A percentile compares a stretch with the other conserved stretches of the same genome.
Evolutionary conservation across 1,140 invertebrate genomes (phyloP).

Genomic region (Pygmarrhopalites habei): DNA sequence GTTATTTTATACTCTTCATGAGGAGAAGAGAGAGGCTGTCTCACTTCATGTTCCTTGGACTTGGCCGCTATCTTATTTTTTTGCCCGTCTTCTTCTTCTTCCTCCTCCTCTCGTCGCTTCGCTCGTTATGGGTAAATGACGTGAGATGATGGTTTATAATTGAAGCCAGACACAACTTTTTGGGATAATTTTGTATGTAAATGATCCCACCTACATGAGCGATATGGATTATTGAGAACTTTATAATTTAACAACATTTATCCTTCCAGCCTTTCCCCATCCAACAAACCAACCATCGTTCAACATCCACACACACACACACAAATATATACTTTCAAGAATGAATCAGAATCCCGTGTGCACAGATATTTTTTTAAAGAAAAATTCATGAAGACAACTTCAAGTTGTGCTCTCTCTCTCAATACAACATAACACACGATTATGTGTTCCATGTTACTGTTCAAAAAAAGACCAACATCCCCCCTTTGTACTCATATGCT

Average conservation of each 20-base stretch:
- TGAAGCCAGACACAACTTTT: conserved; percentile 2
- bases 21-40: neutral
- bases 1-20: too few species aligned
- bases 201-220: conserved; percentile 17
- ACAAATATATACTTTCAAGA: neutral
- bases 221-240: conserved; percentile 17
- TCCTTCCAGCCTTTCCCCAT: neutral
- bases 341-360: too few species aligned
- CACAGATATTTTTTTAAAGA: too few species aligned
- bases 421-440: too few species aligned
- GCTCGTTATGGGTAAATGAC: conserved; percentile 15
- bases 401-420: too few species aligned
- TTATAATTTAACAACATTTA: conserved; percentile 14
- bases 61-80: conserved; percentile 1
- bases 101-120: neutral
- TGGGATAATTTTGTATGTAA: conserved; percentile 20
- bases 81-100: too few species aligned
- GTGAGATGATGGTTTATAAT: conserved; percentile 13
- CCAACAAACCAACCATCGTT: too few species aligned
- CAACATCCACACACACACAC: neutral
- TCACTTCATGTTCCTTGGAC: neutral
- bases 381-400: too few species aligned
- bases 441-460: too few species aligned
- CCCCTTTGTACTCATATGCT: too few species aligned
- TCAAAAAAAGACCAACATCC: too few species aligned